phyloP scores from a whole-genome alignment of 2,113 vertebrate genomes.

The Equus przewalskii region DNA sequence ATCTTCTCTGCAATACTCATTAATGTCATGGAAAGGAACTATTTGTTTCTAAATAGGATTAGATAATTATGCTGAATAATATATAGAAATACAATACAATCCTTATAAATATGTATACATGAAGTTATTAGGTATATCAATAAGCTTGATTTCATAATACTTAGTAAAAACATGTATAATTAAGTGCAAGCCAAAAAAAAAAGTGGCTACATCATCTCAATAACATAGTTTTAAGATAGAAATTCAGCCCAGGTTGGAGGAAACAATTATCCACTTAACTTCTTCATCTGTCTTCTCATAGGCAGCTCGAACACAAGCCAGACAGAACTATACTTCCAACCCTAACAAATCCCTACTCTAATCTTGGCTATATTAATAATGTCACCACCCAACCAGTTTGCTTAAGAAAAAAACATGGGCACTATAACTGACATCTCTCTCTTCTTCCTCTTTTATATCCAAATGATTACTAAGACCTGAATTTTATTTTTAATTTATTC shows the following conservation, averaged over 20 bases:
- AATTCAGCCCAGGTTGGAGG: not conserved
- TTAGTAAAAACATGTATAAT: not conserved
- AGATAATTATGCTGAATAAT: not conserved
- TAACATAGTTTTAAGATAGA: constrained; percentile 9
- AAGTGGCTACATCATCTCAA: not conserved
- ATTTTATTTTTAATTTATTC: not conserved
- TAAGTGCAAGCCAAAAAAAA: not conserved
- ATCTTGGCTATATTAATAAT: not conserved
- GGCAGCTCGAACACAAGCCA: not conserved
- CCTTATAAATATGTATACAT: not conserved
- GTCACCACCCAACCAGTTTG: not conserved
- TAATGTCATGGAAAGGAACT: not conserved
- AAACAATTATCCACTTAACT: not conserved
- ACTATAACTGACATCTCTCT: not conserved
- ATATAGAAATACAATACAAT: not conserved
- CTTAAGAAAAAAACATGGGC: not conserved
- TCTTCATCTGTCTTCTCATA: not conserved
- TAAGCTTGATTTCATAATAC: not conserved
- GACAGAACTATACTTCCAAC: not conserved
- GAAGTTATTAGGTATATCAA: not conserved
- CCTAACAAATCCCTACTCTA: not conserved
- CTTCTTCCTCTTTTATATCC: not conserved
- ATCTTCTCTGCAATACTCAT: not conserved
- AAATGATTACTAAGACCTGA: not conserved
- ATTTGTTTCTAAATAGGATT: not conserved